Evolutionary conservation across 1,140 invertebrate species (phyloP), one percentile per base, ranked within the genome.

Genomic region (Musca vetustissima): DNA sequence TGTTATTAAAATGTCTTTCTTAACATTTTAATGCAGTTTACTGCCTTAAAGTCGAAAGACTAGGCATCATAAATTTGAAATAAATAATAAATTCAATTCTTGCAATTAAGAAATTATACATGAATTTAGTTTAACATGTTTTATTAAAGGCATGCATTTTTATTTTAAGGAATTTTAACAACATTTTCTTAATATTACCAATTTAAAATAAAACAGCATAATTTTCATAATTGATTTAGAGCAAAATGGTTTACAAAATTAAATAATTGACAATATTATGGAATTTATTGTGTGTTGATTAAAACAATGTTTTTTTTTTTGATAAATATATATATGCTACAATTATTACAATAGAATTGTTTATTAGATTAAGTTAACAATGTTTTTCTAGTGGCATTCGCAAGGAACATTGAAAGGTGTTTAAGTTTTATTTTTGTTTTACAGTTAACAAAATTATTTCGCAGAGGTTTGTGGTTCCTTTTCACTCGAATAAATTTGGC

Each of bases 121-220:
- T n/a, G n/a, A n/a, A n/a, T 65, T 22, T 25, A 24, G 21, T 66
- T 50, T 66, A 13, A 36, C 7, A n/a, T 50, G 22, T 49, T 50
- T 65, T 50, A 25, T 49, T n/a, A 0, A 43, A 43, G 49, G 64
- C 64, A 66, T 66, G 64, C 64, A 66, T 66, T 49, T 50, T 8
- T 64, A 43, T 65, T 66, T 22, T 50, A 52, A 64, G 17, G 4
- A 50, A 50, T 50, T 32, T 66, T 50, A 50, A 66, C 43, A 66
- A 66, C 49, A 17, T 66, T 24, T 50, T 49, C 21, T 66, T 50
- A 66, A 50, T 48, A 52, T 28, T 25, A 50, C 24, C 3, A 53
- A 53, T 13, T 53, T 66, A 50, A 66, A 66, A 22, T 66, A 32
- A 2, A 61, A 11, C 28, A 43, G 32, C 17, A 14, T 24, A 21